Evolutionary conservation across 2,888 invertebrate species (phyloP), one percentile per base, ranked within the genome.

Genomic region (Gandaritis pyraliata): DNA sequence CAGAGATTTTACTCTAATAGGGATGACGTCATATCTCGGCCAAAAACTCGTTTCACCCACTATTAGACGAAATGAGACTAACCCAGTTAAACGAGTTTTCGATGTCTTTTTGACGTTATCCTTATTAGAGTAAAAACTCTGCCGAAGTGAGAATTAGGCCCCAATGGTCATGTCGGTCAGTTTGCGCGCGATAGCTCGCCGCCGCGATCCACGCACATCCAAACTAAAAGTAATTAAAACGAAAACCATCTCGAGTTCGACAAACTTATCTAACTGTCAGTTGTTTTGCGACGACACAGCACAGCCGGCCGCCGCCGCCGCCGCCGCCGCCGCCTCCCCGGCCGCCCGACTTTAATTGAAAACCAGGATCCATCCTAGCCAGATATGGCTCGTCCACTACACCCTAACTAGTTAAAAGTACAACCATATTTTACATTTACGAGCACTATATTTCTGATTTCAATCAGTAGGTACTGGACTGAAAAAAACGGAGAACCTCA

Each of bases 241-340:
- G 67, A 61, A 61, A 64, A 64, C 64, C 64, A 57, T 67, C 68
- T 70, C 66, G 62, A 68, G 65, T 66, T 64, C 58, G 66, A 68
- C 66, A 74, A 74, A 69, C 72, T 72, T 65, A 72, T 70, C 67
- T 58, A 70, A 72, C 71, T 74, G 74, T 69, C 70, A 67, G 67
- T 72, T 72, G 75, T 73, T 67, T 70, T 63, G 68, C 71, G 72
- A 72, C 58, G 65, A 46, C 56, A n/a, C 55, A 33, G 58, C 56
- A n/a, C 55, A 33, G 58, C 38, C 38, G 43, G 54, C 43, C 58
- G n/a, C 18, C 33, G 46, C 15, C 47, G 23, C 46, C 6, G n/a
- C n/a, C n/a, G 29, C 50, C 41, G 54, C 43, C 58, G n/a, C 18
- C 33, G 46, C 15, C 47, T n/a, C n/a, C n/a, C n/a, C n/a, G n/a